Base-by-base conservation (phyloP, 1,140 invertebrate genomes). In the Lepidotrigona ventralis region DNA sequence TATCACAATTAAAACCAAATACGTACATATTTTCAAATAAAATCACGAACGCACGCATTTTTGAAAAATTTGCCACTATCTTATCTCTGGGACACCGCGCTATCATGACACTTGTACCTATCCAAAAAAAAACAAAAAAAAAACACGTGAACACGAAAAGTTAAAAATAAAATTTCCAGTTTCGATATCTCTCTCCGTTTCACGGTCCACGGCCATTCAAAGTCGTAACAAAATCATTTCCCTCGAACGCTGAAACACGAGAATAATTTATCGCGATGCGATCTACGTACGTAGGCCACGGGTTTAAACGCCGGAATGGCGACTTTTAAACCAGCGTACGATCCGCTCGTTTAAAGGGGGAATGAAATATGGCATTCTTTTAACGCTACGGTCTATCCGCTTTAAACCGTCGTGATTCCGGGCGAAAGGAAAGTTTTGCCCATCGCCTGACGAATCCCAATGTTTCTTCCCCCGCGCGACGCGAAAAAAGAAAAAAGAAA, bases 371-470 rank as follows among this genome's bases (percentile, higher is more conserved):
- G 66, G n/a, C 26, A 77, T 60, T 78, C 81, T 56, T 83, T 60
- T 33, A 68, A 29, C 17, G 33, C 6, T 26, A 58, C 54, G 66
- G 23, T 78, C 81, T 83, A 78, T 83, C 81, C 76, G 33, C 68
- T 73, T 79, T 83, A 79, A 83, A 60, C 19, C 56, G 29, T 11
- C 29, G 64, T 54, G 26, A 33, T 69, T 26, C 56, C 53, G 11
- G 2, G 12, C n/a, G 51, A 73, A 73, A 73, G 82, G 63, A 79
- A 83, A 83, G 77, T 83, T 33, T 83, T 60, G 81, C 58, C 68
- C 81, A 33, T 77, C 75, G 81, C 69, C 69, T 64, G 82, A 83
- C 77, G 58, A 54, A 79, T 79, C 72, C 76, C 77, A 23, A 66
- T 79, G 82, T 73, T 79, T 79, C 82, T 78, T 79, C 33, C 58